phyloP scores from a whole-genome alignment of 2,797 vertebrate genomes.

The Typhlichthys subterraneus region DNA sequence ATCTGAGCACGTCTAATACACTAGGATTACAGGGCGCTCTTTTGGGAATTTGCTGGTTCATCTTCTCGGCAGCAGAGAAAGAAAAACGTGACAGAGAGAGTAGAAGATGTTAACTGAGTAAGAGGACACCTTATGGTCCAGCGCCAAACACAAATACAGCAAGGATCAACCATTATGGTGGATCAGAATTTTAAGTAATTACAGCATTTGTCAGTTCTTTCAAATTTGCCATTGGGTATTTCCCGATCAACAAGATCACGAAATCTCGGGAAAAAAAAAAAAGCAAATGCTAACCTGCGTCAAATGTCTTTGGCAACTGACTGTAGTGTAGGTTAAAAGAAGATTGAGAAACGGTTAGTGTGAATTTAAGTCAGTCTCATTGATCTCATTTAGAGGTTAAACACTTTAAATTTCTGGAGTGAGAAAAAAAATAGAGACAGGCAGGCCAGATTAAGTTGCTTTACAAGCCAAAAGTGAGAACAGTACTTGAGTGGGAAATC shows the following conservation, averaged over 20 bases:
- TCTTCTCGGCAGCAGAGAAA: no score
- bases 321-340: conserved; percentile 14
- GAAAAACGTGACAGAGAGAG: not conserved
- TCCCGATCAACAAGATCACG: not conserved
- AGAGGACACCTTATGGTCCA: not conserved
- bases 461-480: conserved; percentile 68
- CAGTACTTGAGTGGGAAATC: conserved; percentile 82
- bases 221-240: not conserved
- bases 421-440: conserved; percentile 39
- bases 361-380: conserved; percentile 37
- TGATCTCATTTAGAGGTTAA: conserved; percentile 19
- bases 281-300: not conserved
- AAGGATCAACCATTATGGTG: not conserved
- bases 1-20: not conserved
- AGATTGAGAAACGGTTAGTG: conserved; percentile 9
- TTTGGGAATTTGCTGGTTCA: not conserved
- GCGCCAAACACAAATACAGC: not conserved
- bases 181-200: not conserved
- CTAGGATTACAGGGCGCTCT: conserved; percentile 16
- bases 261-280: not conserved
- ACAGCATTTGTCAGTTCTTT: not conserved
- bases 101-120: conserved; percentile 13
- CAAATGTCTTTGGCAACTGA: conserved; percentile 44
- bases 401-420: conserved; percentile 24
- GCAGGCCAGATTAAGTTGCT: conserved; percentile 24